phyloP scores from a whole-genome alignment of 1,140 invertebrate genomes.

The Hormaphis cornu region DNA sequence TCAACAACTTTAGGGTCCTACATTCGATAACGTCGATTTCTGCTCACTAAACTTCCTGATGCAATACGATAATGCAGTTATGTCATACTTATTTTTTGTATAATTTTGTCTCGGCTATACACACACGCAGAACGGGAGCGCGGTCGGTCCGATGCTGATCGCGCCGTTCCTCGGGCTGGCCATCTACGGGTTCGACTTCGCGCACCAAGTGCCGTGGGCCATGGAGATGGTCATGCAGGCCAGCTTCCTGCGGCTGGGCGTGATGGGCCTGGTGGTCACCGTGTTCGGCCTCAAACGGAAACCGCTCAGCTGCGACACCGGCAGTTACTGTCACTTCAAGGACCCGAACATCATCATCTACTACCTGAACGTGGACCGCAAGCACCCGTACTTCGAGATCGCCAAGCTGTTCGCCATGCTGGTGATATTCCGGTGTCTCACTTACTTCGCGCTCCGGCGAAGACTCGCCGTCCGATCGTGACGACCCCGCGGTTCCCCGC shows the following conservation, averaged over 20 bases:
- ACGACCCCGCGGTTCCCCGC: too few relatives aligned
- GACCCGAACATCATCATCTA: slow-evolving; percentile 38
- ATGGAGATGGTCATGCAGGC: slow-evolving; percentile 53
- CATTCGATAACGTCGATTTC: too few relatives aligned
- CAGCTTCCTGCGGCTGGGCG: slow-evolving; percentile 53
- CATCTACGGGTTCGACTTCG: slow-evolving; percentile 58
- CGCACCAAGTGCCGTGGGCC: slow-evolving; percentile 47
- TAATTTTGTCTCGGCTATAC: too few relatives aligned
- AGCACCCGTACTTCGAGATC: slow-evolving; percentile 34
- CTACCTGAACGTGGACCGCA: slow-evolving; percentile 36
- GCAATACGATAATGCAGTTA: too few relatives aligned
- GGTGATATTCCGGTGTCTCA: slow-evolving; percentile 33
- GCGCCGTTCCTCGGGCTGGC: slow-evolving; percentile 55
- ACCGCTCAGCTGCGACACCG: slow-evolving; percentile 46
- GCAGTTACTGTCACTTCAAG: slow-evolving; percentile 38
- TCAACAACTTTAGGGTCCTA: too few relatives aligned
- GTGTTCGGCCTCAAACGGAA: slow-evolving; percentile 52
- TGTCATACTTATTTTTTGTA: too few relatives aligned
- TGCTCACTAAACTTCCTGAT: too few relatives aligned
- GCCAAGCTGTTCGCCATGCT: slow-evolving; percentile 35
- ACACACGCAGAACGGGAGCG: slow-evolving; percentile 57
- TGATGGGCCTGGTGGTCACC: slow-evolving; percentile 50
- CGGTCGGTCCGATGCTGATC: slow-evolving; percentile 51
- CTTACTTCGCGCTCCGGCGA: slow-evolving; percentile 36
- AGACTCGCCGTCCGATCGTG: slow-evolving; percentile 29